A percentile compares a stretch with the other conserved stretches of the same genome.
Evolutionary conservation across 2,888 invertebrate species (phyloP).

Genomic region (Rhagophthalmus giganteus): DNA sequence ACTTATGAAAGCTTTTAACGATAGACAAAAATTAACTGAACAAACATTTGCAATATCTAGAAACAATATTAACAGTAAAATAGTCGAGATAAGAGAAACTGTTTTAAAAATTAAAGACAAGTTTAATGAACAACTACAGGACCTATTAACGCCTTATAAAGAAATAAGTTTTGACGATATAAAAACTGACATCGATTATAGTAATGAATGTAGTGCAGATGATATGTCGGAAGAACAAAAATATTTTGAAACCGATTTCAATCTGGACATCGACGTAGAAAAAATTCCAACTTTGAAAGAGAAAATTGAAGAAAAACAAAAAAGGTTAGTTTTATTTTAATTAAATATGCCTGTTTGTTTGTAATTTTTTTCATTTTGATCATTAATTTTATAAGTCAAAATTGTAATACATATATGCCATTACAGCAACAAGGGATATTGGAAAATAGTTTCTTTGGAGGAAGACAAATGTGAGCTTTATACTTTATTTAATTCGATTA

Average conservation of each 20-base stretch:
- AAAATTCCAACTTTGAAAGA: conserved; percentile 1
- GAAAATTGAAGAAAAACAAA: conserved; percentile 7
- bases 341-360: background rate
- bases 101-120: too few species aligned
- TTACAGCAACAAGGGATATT: background rate
- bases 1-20: too few species aligned
- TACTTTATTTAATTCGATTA: conserved; percentile 1
- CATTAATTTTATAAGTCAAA: background rate
- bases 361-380: background rate
- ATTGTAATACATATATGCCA: background rate
- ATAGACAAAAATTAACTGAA: too few species aligned
- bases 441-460: background rate
- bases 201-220: too few species aligned
- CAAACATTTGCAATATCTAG: too few species aligned
- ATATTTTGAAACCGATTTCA: background rate
- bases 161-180: too few species aligned
- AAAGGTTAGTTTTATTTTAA: conserved; percentile 10
- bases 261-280: background rate
- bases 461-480: background rate
- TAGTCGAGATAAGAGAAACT: too few species aligned
- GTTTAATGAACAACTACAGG: too few species aligned
- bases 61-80: too few species aligned
- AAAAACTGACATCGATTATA: too few species aligned
- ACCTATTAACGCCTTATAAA: too few species aligned
- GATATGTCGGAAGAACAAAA: background rate